Base-by-base conservation (phyloP, 2,113 vertebrate species). In the Ctenomys sociabilis region DNA sequence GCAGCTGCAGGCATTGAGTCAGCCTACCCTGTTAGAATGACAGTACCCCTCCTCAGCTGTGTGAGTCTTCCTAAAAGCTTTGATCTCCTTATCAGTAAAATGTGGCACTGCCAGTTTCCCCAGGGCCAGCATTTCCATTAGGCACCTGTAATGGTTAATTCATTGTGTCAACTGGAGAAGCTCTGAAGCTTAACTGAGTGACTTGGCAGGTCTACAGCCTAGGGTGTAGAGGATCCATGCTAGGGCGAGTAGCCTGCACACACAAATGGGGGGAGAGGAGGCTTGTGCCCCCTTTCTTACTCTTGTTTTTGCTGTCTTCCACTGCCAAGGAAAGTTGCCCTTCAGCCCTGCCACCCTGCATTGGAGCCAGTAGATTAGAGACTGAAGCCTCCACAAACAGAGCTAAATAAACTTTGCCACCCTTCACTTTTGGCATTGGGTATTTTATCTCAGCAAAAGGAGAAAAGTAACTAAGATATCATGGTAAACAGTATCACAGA, bases 11-110 rank as follows among this genome's bases (percentile, higher is more conserved):
- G 70, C 70, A 24, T 8, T 43, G 37, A 43, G 72, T 43, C 37
- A 40, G 9, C 13, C 16, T 24, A 9, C n/a, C 37, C 70, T 9
- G 0, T 73, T 40, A 73, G n/a, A 24, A 12, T 40, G n/a, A 21
- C 17, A n/a, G 21, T 2, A n/a, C 57, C 3, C 0, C 35, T 43
- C 57, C 59, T 2, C 0, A 0, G 37, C 59, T 10, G 13, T 49
- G 57, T 32, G n/a, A 61, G 57, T 70, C 57, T 2, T 0, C 13
- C 12, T 24, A 19, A 90, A 82, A 14, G 35, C 30, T 54, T n/a
- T 6, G 17, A 22, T 84, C 26, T 81, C 49, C 40, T 43, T 16
- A 17, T 49, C 21, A 19, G 28, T 32, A 64, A 52, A 83, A 57
- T 37, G 8, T 13, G 12, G 17, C 1, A 24, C 11, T 30, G 35